Evolutionary conservation across 2,113 vertebrate genomes (phyloP).

Genomic region (Paralichthys olivaceus): DNA sequence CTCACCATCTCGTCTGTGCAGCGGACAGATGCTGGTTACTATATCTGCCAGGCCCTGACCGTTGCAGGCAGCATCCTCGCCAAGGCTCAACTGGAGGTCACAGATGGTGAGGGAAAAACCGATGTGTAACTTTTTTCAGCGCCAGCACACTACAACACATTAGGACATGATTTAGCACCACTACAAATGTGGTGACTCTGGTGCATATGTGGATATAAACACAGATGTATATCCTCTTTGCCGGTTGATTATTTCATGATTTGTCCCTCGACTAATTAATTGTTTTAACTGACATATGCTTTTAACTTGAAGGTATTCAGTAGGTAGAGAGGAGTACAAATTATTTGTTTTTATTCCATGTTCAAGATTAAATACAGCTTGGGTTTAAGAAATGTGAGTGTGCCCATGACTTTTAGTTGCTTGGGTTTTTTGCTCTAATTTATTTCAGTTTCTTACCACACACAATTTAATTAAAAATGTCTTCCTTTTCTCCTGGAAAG

Average conservation of each 20-base stretch:
- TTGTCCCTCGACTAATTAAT: neutral
- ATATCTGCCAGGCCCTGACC: conserved; percentile 98
- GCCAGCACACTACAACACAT: conserved; percentile 40
- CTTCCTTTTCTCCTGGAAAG: conserved; percentile 49
- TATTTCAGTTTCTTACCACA: conserved; percentile 21
- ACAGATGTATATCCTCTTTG: neutral
- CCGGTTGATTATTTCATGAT: conserved; percentile 2
- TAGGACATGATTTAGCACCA: neutral
- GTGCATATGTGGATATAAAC: conserved; percentile 3
- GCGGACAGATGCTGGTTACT: conserved; percentile 93
- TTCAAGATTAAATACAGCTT: conserved; percentile 22
- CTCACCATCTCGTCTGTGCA: conserved; percentile 95
- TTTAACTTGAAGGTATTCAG: conserved; percentile 17
- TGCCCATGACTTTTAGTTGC: conserved; percentile 56
- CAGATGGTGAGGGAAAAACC: conserved; percentile 89
- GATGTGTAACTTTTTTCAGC: conserved; percentile 16
- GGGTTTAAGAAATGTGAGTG: conserved; percentile 25
- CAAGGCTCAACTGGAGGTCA: conserved; percentile 99
- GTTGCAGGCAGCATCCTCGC: conserved; percentile 98
- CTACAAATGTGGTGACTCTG: conserved; percentile 10
- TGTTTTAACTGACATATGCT: conserved; percentile 5
- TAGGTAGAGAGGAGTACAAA: neutral
- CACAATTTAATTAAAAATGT: conserved; percentile 66
- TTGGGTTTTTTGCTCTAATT: conserved; percentile 37
- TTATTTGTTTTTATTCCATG: neutral